Percentiles rank a stretch among this genome's conserved stretches.
phyloP scores from a whole-genome alignment of 1,140 invertebrate genomes.

The Bombus waltoni region DNA sequence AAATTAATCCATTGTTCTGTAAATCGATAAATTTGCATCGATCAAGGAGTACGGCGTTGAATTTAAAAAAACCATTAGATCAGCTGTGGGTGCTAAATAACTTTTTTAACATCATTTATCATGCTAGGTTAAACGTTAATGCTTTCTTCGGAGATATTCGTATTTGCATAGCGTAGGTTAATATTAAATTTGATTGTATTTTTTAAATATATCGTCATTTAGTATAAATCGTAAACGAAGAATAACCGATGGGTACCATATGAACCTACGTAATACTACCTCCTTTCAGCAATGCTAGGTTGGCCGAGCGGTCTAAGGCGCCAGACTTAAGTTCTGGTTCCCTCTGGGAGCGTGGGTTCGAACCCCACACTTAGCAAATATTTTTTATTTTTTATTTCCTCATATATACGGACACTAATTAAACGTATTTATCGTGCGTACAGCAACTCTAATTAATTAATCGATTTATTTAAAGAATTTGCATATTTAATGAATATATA shows the following conservation, averaged over 20 bases:
- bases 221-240: neutral
- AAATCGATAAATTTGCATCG: conserved; percentile 10
- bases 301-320: conserved; percentile 85
- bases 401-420: neutral
- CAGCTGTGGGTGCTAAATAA: neutral
- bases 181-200: neutral
- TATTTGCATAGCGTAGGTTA: neutral
- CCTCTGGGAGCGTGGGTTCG: conserved; percentile 84
- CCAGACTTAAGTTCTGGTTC: conserved; percentile 85
- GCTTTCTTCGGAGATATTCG: neutral
- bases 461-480: neutral
- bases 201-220: neutral
- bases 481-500: neutral
- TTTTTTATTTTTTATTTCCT: conserved; percentile 66
- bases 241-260: rapidly evolving
- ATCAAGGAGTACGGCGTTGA: conserved; percentile 1
- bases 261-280: neutral
- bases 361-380: conserved; percentile 84
- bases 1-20: conserved; percentile 34
- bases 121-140: neutral
- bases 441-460: neutral
- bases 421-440: too few relatives aligned
- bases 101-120: neutral
- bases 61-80: neutral
- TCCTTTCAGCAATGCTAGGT: conserved; percentile 72